Evolutionary conservation across 2,888 invertebrate genomes (phyloP), one percentile per base, ranked within the genome.

Genomic region (Cantharis lateralis): DNA sequence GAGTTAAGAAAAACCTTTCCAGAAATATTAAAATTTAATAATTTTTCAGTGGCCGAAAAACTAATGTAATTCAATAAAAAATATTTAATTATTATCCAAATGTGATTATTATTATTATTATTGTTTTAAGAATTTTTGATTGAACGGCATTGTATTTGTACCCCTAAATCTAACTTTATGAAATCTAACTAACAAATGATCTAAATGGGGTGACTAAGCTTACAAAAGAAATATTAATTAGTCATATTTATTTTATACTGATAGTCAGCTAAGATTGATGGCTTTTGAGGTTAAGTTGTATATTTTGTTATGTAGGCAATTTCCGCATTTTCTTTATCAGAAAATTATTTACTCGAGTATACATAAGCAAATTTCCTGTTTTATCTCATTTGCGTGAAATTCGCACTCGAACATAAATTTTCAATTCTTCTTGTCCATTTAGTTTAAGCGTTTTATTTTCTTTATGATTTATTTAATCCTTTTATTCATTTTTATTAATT

Each of bases 301-400:
- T 62, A 69, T 73, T 73, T 73, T 62, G 68, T 68, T 28, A 62
- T 73, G 73, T 69, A 62, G 68, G 62, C 73, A 62, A 69, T 73
- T 69, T 68, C 62, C 73, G 73, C 62, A 61, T 73, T 73, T 73
- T 73, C 73, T 73, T 73, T 73, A 73, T 73, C 73, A 73, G 68
- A 69, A 73, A 73, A 73, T 73, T 69, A 73, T 73, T 68, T 73
- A 69, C 69, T 69, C 73, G 61, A 62, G 73, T 68, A 73, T 68
- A 73, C 69, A 73, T 73, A 73, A 73, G 73, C 73, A 73, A 73
- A 73, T 73, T 72, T 73, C 16, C 16, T 62, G 68, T 68, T 73
- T 73, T 73, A 73, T 68, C 64, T 66, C 72, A 72, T 72, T 72
- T 72, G 68, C 68, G 61, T 62, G 48, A 73, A 73, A 69, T 62